phyloP scores from a whole-genome alignment of 2,888 invertebrate species.

The Tinea trinotella region DNA sequence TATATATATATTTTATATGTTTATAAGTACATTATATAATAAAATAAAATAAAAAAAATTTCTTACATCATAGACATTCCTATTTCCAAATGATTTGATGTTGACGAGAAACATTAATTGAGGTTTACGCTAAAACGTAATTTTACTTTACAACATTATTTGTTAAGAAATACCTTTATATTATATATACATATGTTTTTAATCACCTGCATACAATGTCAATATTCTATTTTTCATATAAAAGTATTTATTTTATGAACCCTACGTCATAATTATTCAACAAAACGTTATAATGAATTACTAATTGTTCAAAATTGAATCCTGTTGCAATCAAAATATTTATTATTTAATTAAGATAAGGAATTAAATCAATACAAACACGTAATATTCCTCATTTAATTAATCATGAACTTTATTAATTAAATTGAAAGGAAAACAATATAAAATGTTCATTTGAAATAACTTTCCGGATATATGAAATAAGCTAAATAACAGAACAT shows the following conservation, averaged over 20 bases:
- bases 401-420: no score
- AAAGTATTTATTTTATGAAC: not conserved
- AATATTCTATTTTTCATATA: not conserved
- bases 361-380: no score
- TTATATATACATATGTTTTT: not conserved
- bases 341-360: no score
- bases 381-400: no score
- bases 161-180: not conserved
- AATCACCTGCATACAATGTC: not conserved
- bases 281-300: not conserved
- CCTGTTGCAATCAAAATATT: no score
- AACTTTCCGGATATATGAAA: no score
- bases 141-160: not conserved
- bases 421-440: no score
- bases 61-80: slow-evolving; percentile 1
- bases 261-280: not conserved
- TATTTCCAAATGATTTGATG: slow-evolving; percentile 7
- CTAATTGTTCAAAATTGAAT: no score
- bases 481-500: no score
- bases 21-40: no score
- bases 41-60: no score
- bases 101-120: not conserved
- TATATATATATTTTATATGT: not conserved
- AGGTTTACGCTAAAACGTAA: not conserved
- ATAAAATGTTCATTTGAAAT: no score